Base-by-base conservation (phyloP, 2,888 invertebrate species). In the Cerastoderma edule region DNA sequence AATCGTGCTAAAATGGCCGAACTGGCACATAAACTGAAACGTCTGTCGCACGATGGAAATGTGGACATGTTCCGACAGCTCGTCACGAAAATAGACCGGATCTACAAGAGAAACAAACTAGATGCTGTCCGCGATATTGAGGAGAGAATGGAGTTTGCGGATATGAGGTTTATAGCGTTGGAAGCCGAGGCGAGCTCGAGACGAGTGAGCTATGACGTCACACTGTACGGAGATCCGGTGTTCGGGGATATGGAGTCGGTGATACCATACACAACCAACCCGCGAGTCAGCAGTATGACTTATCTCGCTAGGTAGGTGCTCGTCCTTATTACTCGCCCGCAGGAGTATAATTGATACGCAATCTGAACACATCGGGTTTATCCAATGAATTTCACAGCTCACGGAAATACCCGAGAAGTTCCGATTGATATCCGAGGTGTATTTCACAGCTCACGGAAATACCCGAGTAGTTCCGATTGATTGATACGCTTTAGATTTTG, bases 191-290 rank as follows among this genome's bases (percentile, higher is more conserved):
- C 66, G 24, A 74, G 71, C 33, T 46, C 65, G 1, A 78, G 57
- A 32, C 68, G 73, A n/a, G 73, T 73, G 39, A 33, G 64, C 4
- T 74, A 78, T 56, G 71, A 74, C 39, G 48, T 57, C 22, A 72
- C 39, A 28, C 22, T 78, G 19, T 35, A 54, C 44, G 73, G 24
- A n/a, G 56, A 54, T 33, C 71, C 70, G 19, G 60, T 70, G 4
- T 78, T 78, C 44, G 48, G 39, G 53, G 39, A 74, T 16, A 78
- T 78, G 74, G 67, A 67, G n/a, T 56, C 69, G 0, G 65, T 78
- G 27, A 70, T 78, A 50, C 73, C 78, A 5, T 79, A 68, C 64
- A 79, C 82, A 22, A 75, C 72, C 2, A 75, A 79, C 44, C 79
- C 82, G 35, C 27, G 64, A 1, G 63, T 79, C 0, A 65, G 65